Percentiles rank a stretch among this genome's conserved stretches.
These are phyloP conservation scores for Myodes glareolus DNA, from an alignment of 2,113 vertebrate species.

Conservation along the genomic window DNA sequence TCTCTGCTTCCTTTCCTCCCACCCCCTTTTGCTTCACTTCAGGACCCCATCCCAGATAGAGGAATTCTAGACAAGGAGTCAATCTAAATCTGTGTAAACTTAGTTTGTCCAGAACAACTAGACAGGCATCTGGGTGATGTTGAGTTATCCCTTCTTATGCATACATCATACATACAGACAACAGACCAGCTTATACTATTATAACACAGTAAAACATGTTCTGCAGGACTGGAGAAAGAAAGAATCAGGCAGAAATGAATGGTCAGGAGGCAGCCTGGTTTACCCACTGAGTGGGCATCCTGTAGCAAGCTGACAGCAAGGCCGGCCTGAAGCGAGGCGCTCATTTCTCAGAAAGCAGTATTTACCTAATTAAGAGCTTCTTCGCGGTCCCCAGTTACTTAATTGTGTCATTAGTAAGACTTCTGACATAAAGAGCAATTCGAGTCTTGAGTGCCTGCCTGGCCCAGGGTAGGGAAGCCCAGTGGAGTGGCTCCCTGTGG, in stretches of 20 bases:
- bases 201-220: not conserved
- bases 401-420: slow-evolving; percentile 88
- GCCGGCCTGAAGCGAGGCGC: slow-evolving; percentile 66
- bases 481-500: slow-evolving; percentile 73
- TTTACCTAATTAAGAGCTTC: slow-evolving; percentile 91
- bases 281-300: slow-evolving; percentile 8
- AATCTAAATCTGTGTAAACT: too few relatives aligned
- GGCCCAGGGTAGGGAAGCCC: slow-evolving; percentile 73
- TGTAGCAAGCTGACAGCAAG: slow-evolving; percentile 79
- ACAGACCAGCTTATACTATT: not conserved
- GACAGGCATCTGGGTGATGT: not conserved
- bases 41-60: not conserved
- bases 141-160: not conserved
- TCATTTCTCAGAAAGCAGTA: slow-evolving; percentile 74
- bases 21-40: not conserved
- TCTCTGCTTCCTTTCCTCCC: not conserved
- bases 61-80: not conserved
- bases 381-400: slow-evolving; percentile 85
- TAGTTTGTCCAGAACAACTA: not conserved
- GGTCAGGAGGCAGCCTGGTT: slow-evolving; percentile 65
- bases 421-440: slow-evolving; percentile 85
- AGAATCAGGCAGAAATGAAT: slow-evolving; percentile 25
- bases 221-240: not conserved
- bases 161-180: not conserved
- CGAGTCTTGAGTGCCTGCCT: slow-evolving; percentile 77